A percentile compares a stretch with the other conserved stretches of the same genome.
Conservation (phyloP, 2,113 vertebrate species). For the Puma concolor region DNA sequence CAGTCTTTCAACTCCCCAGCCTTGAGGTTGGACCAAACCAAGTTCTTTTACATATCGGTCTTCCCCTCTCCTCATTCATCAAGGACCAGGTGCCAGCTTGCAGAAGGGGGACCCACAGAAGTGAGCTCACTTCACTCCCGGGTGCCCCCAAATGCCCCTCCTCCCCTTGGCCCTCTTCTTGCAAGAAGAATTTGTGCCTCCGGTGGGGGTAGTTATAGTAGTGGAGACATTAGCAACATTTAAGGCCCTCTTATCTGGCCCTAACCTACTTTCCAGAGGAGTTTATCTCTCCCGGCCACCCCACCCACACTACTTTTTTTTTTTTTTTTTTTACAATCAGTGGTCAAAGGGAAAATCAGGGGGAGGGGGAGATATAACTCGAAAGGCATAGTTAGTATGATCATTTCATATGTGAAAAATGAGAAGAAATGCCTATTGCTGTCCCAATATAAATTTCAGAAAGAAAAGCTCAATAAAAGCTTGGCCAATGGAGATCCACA, state of each 20-base stretch:
- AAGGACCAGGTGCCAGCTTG: not conserved
- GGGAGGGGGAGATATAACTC: not conserved
- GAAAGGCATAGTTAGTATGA: not conserved
- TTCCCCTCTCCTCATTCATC: not conserved
- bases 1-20: not conserved
- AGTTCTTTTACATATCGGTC: not conserved
- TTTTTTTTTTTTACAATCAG: not conserved
- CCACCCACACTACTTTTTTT: not conserved
- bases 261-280: conserved; percentile 19
- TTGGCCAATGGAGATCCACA: not conserved
- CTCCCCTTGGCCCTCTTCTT: not conserved
- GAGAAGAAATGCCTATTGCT: not conserved
- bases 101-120: not conserved
- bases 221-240: not conserved
- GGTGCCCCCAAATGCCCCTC: no score
- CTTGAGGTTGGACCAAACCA: not conserved
- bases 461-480: not conserved
- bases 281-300: not conserved
- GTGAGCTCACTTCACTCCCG: not conserved
- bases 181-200: not conserved
- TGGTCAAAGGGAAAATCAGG: not conserved
- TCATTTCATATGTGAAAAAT: conserved; percentile 6
- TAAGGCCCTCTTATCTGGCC: conserved; percentile 51
- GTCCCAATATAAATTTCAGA: not conserved
- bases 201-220: not conserved